Base-by-base conservation (phyloP, 2,113 vertebrate genomes). In the Stigmatopora argus region DNA sequence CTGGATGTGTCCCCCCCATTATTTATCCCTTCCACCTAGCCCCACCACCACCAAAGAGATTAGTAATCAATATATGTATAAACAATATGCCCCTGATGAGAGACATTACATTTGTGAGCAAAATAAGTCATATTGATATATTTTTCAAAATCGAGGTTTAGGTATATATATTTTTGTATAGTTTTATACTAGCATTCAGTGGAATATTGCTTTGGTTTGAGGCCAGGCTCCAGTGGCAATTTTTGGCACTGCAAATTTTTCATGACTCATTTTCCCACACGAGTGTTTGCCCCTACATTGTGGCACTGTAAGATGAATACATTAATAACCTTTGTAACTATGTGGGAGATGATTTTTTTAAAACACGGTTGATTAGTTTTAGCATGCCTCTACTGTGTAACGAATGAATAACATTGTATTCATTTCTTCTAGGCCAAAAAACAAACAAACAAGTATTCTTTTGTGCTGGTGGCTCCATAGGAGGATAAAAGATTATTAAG, bases 51-150 rank as follows among this genome's bases (percentile, higher is more conserved):
- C 62, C 72, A 46, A 48, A 78, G 57, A 73, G 55, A 48, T 58
- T 49, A 41, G 46, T 44, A 60, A 85, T 85, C 86, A 88, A 87
- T 86, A 85, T 86, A 3, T 3, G 26, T 2, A 85, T 86, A 80
- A 41, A 85, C 80, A 74, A 70, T 76, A 62, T 57, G 78, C 78
- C 81, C 73, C 78, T 26, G 66, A 73, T 31, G 77, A 59, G 74
- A 78, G 71, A 82, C 67, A 71, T 41, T 41, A 1, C 38, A 41
- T 41, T 8, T 41, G 38, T 41, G 7, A 41, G 38, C 38, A 41
- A 41, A 41, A 41, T 41, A 10, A 7, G 38, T 41, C 9, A 41
- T 10, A 41, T 41, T 41, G 38, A 41, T 10, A 7, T 1, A 7
- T 41, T 41, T 41, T 41, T 41, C 38, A 41, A 41, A 41, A 7